Conservation (phyloP, 2,888 invertebrate genomes). For the Myopa tessellatipennis region DNA sequence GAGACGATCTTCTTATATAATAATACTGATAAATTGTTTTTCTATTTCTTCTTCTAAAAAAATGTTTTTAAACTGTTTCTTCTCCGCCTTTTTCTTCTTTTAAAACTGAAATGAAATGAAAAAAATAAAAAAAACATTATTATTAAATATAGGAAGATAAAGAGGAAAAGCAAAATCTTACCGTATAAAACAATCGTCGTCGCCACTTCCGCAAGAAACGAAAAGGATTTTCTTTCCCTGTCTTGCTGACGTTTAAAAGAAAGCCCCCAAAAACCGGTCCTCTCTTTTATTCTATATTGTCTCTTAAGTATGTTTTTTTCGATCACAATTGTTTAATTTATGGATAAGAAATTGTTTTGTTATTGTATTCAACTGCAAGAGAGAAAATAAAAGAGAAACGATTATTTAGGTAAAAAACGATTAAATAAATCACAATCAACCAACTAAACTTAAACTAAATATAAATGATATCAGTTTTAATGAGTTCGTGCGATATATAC, state of each 20-base stretch:
- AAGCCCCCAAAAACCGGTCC: neutral
- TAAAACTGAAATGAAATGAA: constrained; percentile 27
- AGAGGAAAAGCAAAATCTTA: constrained; percentile 4
- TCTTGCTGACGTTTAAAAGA: neutral
- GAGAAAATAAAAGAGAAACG: constrained; percentile 25
- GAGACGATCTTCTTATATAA: constrained; percentile 6
- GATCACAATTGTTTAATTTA: constrained; percentile 46
- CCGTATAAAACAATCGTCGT: constrained; percentile 16
- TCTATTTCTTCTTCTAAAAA: neutral
- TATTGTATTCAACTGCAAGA: constrained; percentile 32
- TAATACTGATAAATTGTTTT: constrained; percentile 39
- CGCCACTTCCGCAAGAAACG: constrained; percentile 5
- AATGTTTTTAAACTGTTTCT: neutral
- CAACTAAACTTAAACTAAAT: too few species aligned
- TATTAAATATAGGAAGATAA: neutral
- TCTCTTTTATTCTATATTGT: constrained; percentile 15
- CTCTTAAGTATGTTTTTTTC: constrained; percentile 37
- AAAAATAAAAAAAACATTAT: neutral
- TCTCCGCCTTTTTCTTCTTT: neutral
- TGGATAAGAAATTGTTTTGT: constrained; percentile 17
- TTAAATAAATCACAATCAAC: too few species aligned
- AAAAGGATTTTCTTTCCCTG: constrained; percentile 17
- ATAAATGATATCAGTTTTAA: too few species aligned
- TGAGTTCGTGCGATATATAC: too few species aligned
- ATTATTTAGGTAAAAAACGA: neutral